A percentile compares a stretch with the other conserved stretches of the same genome.
These are phyloP conservation scores for Euplexia lucipara DNA, from an alignment of 2,888 invertebrate species.

Conservation along the genomic window DNA sequence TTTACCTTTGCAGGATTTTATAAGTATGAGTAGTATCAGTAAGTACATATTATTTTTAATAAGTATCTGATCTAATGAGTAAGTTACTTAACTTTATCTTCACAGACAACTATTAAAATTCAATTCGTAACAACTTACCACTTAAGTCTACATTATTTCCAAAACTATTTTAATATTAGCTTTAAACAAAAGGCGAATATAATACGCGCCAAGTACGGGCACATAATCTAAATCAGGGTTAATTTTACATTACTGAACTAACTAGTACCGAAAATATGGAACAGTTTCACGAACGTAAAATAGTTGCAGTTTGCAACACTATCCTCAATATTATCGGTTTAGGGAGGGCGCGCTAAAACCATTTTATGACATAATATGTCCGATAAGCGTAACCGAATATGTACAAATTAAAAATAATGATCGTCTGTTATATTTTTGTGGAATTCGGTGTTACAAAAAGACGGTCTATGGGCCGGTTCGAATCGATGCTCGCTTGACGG, in stretches of 20 bases:
- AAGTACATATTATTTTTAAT: neutral
- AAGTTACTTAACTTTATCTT: neutral
- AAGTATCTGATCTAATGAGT: neutral
- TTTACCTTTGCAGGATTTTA: too few relatives aligned
- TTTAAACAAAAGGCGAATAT: conserved; percentile 3
- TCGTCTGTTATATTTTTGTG: conserved; percentile 80
- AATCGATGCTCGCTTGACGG: conserved; percentile 86
- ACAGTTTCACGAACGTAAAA: conserved; percentile 45
- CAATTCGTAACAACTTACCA: neutral
- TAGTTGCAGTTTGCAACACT: conserved; percentile 41
- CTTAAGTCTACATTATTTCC: neutral
- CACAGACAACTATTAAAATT: neutral
- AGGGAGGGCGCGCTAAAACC: conserved; percentile 66
- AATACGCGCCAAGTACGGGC: neutral
- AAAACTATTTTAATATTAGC: neutral
- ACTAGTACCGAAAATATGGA: conserved; percentile 35
- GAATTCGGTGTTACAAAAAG: conserved; percentile 85
- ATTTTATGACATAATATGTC: conserved; percentile 64
- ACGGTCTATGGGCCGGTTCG: conserved; percentile 74
- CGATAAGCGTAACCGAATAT: conserved; percentile 71
- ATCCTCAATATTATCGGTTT: conserved; percentile 23
- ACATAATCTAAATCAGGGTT: conserved; percentile 22
- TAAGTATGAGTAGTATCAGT: neutral
- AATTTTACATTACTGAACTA: conserved; percentile 31
- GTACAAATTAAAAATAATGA: conserved; percentile 83